Evolutionary conservation across 2,888 invertebrate genomes (phyloP), one percentile per base, ranked within the genome.

Genomic region (Apodemia hepburni): DNA sequence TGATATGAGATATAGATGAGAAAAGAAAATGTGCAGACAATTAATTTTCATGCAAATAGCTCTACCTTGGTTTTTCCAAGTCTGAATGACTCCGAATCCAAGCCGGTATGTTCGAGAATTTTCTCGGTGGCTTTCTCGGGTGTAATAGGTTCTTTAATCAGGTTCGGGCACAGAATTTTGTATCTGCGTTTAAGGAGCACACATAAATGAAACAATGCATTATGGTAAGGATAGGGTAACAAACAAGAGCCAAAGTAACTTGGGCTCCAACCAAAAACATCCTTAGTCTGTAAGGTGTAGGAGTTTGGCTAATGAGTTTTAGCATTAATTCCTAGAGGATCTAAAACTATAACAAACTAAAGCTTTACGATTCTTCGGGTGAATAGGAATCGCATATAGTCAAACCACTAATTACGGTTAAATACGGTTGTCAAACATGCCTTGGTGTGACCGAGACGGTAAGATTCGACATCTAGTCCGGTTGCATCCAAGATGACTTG

Each of bases 361-460:
- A 82, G 76, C 76, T 69, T 71, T 69, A 73, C 79, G 78, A 79
- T 80, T 80, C 77, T 71, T 69, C 68, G 61, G 72, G 76, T 80
- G 68, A 71, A 67, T 73, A 70, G 71, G 79, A 80, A 81, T 76
- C 79, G 75, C 70, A 68, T 73, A 69, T 54, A 29, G 18, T 74
- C 78, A 81, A 80, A 80, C 75, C 69, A 75, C 82, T 84, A 86
- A 79, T 86, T 85, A 87, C 85, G n/a, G n/a, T n/a, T n/a, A 69
- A 69, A 76, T 76, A 78, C 71, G 58, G 54, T 22, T 42, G 72
- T 73, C 73, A 75, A 75, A 95, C 97, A 95, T 96, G 98, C 98
- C 97, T 99, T 99, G 92, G 98, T 99, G 93, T 97, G 97, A 94
- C 99, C 99, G 89, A 98, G 94, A 94, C 98, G 97, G 93, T 96